phyloP scores from a whole-genome alignment of 2,888 invertebrate species.

The Prosapia bicincta region DNA sequence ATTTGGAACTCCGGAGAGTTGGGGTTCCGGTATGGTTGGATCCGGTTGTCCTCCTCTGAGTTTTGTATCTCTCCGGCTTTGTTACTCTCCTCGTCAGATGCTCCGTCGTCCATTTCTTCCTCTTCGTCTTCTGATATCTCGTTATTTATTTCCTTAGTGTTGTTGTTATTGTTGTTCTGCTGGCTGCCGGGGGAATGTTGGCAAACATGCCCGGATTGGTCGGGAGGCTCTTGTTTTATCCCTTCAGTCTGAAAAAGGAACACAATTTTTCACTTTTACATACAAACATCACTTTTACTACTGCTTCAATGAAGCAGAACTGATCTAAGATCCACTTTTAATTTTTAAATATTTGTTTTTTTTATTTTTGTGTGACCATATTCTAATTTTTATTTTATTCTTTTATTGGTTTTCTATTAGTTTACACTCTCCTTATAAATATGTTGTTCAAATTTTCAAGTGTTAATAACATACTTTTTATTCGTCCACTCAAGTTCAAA shows the following conservation, averaged over 20 bases:
- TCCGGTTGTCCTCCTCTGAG: conserved; percentile 15
- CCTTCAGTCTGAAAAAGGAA: conserved; percentile 42
- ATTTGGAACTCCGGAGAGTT: conserved; percentile 26
- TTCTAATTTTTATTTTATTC: too few relatives aligned
- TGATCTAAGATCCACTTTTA: too few relatives aligned
- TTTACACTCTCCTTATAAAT: too few relatives aligned
- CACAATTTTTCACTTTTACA: too few relatives aligned
- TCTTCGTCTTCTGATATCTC: conserved; percentile 53
- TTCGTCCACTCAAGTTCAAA: too few relatives aligned
- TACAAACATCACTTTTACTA: too few relatives aligned
- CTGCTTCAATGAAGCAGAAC: too few relatives aligned
- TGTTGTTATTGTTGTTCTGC: conserved; percentile 41
- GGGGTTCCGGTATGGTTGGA: conserved; percentile 20
- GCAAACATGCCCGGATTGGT: conserved; percentile 44
- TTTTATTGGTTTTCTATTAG: too few relatives aligned
- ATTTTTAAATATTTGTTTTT: too few relatives aligned
- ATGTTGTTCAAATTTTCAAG: too few relatives aligned
- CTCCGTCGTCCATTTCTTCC: conserved; percentile 49
- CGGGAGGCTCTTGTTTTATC: conserved; percentile 56
- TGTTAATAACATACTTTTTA: too few relatives aligned
- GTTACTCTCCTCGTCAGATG: conserved; percentile 43
- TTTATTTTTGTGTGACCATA: too few relatives aligned
- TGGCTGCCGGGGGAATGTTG: conserved; percentile 34
- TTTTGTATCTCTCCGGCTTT: conserved; percentile 20
- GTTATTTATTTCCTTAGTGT: conserved; percentile 52